Percentiles rank a stretch among this genome's conserved stretches.
Conservation (phyloP, 2,888 invertebrate species). For the Lochmaea crataegi region DNA sequence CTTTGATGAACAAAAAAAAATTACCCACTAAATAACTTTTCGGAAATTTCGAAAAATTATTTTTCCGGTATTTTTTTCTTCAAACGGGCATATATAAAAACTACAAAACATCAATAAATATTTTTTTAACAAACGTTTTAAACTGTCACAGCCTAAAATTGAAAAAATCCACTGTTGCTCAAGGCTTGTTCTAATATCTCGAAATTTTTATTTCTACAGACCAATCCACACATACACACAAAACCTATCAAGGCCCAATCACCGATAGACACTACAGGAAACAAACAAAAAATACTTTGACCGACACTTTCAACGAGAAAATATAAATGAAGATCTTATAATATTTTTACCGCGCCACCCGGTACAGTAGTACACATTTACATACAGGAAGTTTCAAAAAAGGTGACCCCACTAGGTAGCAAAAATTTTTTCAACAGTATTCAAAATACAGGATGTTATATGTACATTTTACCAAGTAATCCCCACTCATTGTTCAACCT, state of each 20-base stretch:
- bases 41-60: conserved; percentile 2
- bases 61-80: conserved; percentile 34
- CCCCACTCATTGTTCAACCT: too few relatives aligned
- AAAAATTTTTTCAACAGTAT: too few relatives aligned
- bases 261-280: neutral
- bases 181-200: conserved; percentile 28
- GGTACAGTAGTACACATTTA: neutral
- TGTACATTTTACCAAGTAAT: too few relatives aligned
- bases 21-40: conserved; percentile 38
- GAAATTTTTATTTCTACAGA: conserved; percentile 8
- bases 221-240: conserved; percentile 1
- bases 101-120: conserved; percentile 55
- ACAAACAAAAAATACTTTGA: neutral
- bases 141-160: conserved; percentile 59
- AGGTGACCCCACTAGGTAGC: too few relatives aligned
- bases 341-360: neutral
- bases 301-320: too few relatives aligned
- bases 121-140: conserved; percentile 46
- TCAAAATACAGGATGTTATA: too few relatives aligned
- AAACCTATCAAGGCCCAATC: neutral
- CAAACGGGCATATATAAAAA: conserved; percentile 46
- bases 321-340: neutral
- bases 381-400: too few relatives aligned
- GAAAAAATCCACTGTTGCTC: conserved; percentile 49
- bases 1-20: conserved; percentile 34